phyloP scores from a whole-genome alignment of 1,140 invertebrate genomes.

The Paramacrobiotus metropolitanus region DNA sequence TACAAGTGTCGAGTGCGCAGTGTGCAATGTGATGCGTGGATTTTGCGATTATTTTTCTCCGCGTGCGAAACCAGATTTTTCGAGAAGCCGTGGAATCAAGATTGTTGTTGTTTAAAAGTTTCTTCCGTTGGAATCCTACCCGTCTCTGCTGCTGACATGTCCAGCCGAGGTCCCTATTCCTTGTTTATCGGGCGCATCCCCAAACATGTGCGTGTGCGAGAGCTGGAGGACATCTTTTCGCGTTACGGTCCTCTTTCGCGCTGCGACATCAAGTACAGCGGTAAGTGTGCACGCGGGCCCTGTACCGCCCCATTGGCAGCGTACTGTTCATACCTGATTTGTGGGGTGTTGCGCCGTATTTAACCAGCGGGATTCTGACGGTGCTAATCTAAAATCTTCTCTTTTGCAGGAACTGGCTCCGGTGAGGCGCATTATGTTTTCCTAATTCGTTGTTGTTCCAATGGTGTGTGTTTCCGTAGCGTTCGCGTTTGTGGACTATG shows the following conservation, averaged over 20 bases:
- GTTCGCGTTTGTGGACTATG: conserved; percentile 25
- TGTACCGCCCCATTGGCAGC: too few species aligned
- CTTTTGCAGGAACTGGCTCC: conserved; percentile 12
- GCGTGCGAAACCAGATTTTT: too few species aligned
- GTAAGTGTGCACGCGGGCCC: too few species aligned
- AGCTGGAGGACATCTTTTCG: conserved; percentile 20
- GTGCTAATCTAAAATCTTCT: background rate
- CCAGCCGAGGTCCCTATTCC: background rate
- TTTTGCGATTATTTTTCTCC: too few species aligned
- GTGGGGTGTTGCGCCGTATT: background rate
- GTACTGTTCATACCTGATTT: background rate
- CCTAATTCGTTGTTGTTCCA: background rate
- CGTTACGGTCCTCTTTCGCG: conserved; percentile 21
- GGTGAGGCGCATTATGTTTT: conserved; percentile 2
- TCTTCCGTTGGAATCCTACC: too few species aligned
- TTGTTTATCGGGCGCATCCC: conserved; percentile 16
- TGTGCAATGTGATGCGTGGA: too few species aligned
- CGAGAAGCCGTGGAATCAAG: too few species aligned
- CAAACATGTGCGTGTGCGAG: conserved; percentile 14
- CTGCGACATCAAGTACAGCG: conserved; percentile 26
- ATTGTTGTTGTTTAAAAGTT: too few species aligned
- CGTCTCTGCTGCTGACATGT: too few species aligned
- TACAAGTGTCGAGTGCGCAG: too few species aligned
- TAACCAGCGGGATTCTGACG: background rate
- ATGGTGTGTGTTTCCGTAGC: conserved; percentile 13